Percentiles rank a stretch among this genome's conserved stretches.
These are phyloP conservation scores for Corythornis cristatus DNA, from an alignment of 2,113 vertebrate species.

Conservation along the genomic window DNA sequence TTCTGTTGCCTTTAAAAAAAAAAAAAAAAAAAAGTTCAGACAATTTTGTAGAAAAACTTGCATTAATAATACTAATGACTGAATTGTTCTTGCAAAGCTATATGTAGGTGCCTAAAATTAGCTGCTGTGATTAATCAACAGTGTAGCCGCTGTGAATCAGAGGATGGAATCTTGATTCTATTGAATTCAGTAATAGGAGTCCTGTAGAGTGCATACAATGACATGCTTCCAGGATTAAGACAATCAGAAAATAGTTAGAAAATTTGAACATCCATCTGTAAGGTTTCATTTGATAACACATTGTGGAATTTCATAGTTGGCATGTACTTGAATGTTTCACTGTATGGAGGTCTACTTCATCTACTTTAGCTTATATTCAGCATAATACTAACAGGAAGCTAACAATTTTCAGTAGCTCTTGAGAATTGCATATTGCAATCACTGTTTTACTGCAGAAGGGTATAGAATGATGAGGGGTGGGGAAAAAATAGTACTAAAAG, in stretches of 20 bases:
- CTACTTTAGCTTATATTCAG: neutral
- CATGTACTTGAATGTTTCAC: neutral
- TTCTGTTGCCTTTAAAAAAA: neutral
- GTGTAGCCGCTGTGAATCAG: neutral
- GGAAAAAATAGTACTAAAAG: neutral
- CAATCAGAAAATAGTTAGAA: neutral
- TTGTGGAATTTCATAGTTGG: neutral
- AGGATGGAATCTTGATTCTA: neutral
- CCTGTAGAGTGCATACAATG: neutral
- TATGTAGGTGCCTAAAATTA: neutral
- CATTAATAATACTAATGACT: neutral
- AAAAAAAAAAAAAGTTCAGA: neutral
- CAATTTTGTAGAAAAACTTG: neutral
- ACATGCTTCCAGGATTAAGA: neutral
- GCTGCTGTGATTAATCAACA: neutral
- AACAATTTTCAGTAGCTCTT: neutral
- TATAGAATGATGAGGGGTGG: neutral
- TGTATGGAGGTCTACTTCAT: neutral
- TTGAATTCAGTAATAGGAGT: neutral
- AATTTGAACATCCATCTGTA: neutral
- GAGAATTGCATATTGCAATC: neutral
- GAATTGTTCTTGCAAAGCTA: neutral
- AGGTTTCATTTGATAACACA: neutral
- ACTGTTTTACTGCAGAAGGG: neutral
- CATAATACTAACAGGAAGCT: neutral